A percentile compares a stretch with the other conserved stretches of the same genome.
phyloP scores from a whole-genome alignment of 1,140 invertebrate species.

The Trachelipus rathkii region DNA sequence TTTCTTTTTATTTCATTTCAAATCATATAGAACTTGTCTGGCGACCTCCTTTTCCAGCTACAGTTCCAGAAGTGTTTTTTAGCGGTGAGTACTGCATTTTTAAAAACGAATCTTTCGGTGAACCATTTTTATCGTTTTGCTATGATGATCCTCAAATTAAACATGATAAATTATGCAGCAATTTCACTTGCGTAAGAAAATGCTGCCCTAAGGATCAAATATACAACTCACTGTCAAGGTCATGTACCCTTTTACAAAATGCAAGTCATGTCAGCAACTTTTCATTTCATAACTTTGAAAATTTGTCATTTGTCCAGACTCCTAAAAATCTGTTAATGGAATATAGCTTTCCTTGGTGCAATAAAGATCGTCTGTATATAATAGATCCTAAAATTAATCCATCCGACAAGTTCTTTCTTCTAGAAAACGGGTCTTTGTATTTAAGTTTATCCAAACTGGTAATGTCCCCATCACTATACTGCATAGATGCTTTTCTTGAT shows the following conservation, averaged over 20 bases:
- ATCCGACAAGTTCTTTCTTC: conserved; percentile 31
- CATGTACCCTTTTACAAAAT: not conserved
- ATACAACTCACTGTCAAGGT: not conserved
- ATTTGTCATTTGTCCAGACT: not conserved
- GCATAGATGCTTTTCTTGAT: conserved; percentile 32
- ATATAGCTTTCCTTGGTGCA: not conserved
- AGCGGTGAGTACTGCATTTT: not conserved
- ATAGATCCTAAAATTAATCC: conserved; percentile 13
- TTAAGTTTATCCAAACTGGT: conserved; percentile 13
- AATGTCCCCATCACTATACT: conserved; percentile 30
- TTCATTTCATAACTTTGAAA: not conserved
- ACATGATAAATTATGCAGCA: conserved; percentile 18
- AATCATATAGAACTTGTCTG: not conserved
- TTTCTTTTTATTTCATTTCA: not conserved
- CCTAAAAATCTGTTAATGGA: not conserved
- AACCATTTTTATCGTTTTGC: not conserved
- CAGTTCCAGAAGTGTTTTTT: not conserved
- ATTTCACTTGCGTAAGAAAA: conserved; percentile 20
- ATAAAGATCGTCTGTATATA: not conserved
- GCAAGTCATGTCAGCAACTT: not conserved
- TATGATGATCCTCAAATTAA: conserved; percentile 18
- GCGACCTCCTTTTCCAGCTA: not conserved
- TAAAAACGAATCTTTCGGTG: not conserved
- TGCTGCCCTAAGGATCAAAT: conserved; percentile 23
- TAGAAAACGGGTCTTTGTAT: conserved; percentile 28